Percentiles rank a stretch among this genome's conserved stretches.
Evolutionary conservation across 1,140 invertebrate species (phyloP).

Genomic region (Dendrolimus kikuchii): DNA sequence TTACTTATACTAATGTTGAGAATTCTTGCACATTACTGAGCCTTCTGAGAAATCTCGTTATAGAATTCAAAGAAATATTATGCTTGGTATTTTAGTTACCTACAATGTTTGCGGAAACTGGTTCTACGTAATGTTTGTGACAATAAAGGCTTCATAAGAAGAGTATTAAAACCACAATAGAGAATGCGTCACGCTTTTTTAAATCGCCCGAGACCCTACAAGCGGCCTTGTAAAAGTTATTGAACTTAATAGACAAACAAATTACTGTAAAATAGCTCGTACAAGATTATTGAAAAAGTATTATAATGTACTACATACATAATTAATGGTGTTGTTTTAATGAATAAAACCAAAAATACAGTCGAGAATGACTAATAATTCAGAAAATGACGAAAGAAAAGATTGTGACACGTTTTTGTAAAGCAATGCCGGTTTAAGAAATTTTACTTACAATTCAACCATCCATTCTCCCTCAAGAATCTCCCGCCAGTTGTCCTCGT

Average conservation of each 20-base stretch:
- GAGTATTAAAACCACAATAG: too few relatives aligned
- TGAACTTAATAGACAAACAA: slow-evolving; percentile 25
- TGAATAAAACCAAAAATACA: background rate
- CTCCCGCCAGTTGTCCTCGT: slow-evolving; percentile 61
- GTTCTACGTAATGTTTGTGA: too few relatives aligned
- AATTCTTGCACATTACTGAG: too few relatives aligned
- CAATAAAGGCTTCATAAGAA: too few relatives aligned
- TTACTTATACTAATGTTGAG: too few relatives aligned
- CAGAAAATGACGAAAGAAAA: slow-evolving; percentile 7
- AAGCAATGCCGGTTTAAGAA: slow-evolving; percentile 29
- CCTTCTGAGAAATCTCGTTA: too few relatives aligned
- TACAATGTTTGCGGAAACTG: too few relatives aligned
- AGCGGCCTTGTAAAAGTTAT: slow-evolving; percentile 46
- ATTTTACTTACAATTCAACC: slow-evolving; percentile 64
- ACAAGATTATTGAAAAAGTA: background rate
- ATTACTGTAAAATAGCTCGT: background rate
- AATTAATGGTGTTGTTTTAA: background rate
- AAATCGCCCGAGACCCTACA: slow-evolving; percentile 36
- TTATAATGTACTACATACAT: background rate
- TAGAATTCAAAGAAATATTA: too few relatives aligned
- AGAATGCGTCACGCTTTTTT: slow-evolving; percentile 29
- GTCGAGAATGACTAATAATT: background rate
- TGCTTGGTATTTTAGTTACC: too few relatives aligned
- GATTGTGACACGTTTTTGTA: slow-evolving; percentile 52
- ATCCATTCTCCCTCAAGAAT: slow-evolving; percentile 65